Evolutionary conservation across 2,113 vertebrate genomes (phyloP).

Genomic region (Rhinoptilus africanus): DNA sequence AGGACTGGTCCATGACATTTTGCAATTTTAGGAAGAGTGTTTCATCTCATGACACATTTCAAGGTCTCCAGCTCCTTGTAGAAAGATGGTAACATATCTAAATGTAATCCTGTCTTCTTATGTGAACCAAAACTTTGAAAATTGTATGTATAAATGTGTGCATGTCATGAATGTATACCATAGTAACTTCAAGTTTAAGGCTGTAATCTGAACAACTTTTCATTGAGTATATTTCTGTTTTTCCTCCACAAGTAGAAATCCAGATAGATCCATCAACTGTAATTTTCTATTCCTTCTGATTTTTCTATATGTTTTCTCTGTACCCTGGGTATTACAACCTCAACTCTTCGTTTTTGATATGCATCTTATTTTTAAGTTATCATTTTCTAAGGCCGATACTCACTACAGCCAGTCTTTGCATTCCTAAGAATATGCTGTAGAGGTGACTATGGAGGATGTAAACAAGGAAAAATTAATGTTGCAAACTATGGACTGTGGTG

Average conservation of each 20-base stretch:
- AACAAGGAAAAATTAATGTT: not conserved
- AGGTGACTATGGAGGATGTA: not conserved
- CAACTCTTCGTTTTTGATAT: not conserved
- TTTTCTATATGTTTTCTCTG: not conserved
- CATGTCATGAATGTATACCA: not conserved
- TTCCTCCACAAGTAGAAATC: not conserved
- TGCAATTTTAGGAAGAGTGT: not conserved
- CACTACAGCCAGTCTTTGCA: not conserved
- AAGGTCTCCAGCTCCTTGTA: not conserved
- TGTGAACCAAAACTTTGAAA: not conserved
- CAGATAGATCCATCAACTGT: not conserved
- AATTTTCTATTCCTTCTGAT: not conserved
- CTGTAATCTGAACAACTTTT: not conserved
- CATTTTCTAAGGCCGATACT: not conserved
- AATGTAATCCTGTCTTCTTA: not conserved
- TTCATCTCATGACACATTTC: not conserved
- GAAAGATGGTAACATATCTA: not conserved
- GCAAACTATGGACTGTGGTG: not conserved
- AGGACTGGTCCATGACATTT: not conserved
- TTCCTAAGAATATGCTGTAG: not conserved
- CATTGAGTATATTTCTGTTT: not conserved
- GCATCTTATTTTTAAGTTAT: not conserved
- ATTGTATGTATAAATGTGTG: not conserved
- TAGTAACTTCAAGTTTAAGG: not conserved
- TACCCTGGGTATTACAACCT: not conserved